Percentiles rank a stretch among this genome's conserved stretches.
These are phyloP conservation scores for Dolichotis patagonum DNA, from an alignment of 2,113 vertebrate genomes.

Conservation along the genomic window DNA sequence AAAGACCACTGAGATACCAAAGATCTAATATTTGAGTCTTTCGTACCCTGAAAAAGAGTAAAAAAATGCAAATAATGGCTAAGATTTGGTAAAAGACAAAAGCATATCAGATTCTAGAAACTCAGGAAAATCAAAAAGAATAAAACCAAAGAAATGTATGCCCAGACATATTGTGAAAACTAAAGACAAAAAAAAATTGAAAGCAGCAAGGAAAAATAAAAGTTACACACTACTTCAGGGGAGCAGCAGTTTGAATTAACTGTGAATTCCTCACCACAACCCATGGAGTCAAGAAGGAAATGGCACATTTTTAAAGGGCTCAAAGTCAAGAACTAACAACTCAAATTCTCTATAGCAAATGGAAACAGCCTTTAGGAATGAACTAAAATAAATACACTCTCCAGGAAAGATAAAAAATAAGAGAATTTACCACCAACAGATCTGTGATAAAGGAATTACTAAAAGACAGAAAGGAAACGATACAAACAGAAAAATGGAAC, in stretches of 20 bases:
- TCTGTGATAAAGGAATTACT: constrained; percentile 7
- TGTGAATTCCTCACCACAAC: constrained; percentile 7
- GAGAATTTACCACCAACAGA: constrained; percentile 6
- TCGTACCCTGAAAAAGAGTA: background rate
- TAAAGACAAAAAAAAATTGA: background rate
- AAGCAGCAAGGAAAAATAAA: background rate
- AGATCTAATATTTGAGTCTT: background rate
- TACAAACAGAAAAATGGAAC: background rate
- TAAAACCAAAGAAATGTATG: background rate
- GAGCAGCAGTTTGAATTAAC: background rate
- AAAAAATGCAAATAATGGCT: background rate
- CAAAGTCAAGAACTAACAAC: background rate
- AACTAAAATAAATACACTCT: background rate
- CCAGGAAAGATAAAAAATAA: background rate
- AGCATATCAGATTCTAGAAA: background rate
- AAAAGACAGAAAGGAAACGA: background rate
- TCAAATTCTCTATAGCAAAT: background rate
- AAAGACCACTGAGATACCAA: background rate
- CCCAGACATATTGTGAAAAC: background rate
- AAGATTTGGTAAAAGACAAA: background rate
- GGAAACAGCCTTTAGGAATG: background rate
- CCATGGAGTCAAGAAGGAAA: background rate
- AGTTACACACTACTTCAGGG: background rate
- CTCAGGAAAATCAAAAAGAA: background rate
- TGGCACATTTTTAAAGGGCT: background rate